Evolutionary conservation across 2,113 vertebrate genomes (phyloP).

Genomic region (Salvelinus sp.): DNA sequence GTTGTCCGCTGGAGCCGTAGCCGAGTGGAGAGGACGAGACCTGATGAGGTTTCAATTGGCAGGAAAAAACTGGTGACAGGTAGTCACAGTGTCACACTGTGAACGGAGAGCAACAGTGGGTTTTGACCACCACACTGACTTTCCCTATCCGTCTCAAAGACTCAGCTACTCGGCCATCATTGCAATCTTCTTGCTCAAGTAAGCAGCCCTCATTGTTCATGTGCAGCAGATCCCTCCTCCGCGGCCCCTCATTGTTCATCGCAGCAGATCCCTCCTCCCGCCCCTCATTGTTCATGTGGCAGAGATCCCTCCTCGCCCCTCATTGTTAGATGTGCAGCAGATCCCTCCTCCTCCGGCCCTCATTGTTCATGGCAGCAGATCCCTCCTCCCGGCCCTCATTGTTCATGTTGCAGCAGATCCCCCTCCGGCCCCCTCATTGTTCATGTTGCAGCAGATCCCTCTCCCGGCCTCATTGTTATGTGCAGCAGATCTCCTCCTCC

Average conservation of each 20-base stretch:
- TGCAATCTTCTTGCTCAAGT: neutral
- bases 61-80: constrained; percentile 67
- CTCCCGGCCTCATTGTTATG: neutral
- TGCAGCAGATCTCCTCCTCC: constrained; percentile 31
- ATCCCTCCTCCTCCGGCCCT: constrained; percentile 6
- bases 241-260: neutral
- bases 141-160: too few relatives aligned
- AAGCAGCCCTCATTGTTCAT: neutral
- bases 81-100: neutral
- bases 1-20: constrained; percentile 86
- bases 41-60: constrained; percentile 88
- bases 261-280: constrained; percentile 30
- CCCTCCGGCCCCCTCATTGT: too few relatives aligned
- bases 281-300: constrained; percentile 5
- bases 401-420: too few relatives aligned
- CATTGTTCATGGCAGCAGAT: constrained; percentile 31
- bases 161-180: neutral
- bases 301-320: constrained; percentile 22
- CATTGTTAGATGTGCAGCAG: constrained; percentile 38
- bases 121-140: neutral
- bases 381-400: neutral
- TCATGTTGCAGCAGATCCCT: too few relatives aligned
- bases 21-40: constrained; percentile 80
- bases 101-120: neutral
- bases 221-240: constrained; percentile 31